A percentile compares a stretch with the other conserved stretches of the same genome.
These are phyloP conservation scores for Coremacera marginata DNA, from an alignment of 2,888 invertebrate genomes.

Conservation along the genomic window DNA sequence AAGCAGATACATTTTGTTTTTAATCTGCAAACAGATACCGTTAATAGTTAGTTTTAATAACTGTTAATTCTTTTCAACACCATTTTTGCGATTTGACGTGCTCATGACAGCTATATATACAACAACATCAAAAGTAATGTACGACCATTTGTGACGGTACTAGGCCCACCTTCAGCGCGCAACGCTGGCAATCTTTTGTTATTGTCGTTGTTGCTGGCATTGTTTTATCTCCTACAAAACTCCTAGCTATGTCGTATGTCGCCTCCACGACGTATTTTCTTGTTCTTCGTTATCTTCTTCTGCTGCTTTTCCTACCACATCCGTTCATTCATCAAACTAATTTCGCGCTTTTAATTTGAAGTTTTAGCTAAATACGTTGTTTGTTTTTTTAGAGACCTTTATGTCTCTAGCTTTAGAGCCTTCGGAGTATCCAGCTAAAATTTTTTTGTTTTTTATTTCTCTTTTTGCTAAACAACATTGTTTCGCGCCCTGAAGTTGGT, in stretches of 20 bases:
- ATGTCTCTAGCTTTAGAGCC: background rate
- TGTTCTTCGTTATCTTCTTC: background rate
- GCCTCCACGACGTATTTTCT: background rate
- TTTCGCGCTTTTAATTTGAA: slow-evolving; percentile 48
- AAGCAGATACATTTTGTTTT: background rate
- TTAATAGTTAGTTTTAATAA: slow-evolving; percentile 33
- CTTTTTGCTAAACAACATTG: slow-evolving; percentile 19
- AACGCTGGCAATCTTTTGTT: background rate
- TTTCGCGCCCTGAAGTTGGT: slow-evolving; percentile 17
- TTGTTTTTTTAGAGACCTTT: background rate
- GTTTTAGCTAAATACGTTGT: slow-evolving; percentile 27
- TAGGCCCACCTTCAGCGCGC: slow-evolving; percentile 19
- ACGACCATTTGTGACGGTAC: slow-evolving; percentile 10
- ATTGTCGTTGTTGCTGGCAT: too few relatives aligned
- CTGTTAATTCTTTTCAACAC: background rate
- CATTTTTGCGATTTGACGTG: slow-evolving; percentile 32
- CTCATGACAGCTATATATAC: slow-evolving; percentile 32
- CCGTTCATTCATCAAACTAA: slow-evolving; percentile 43
- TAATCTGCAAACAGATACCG: slow-evolving; percentile 60
- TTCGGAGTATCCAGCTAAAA: background rate
- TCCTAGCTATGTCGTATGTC: background rate
- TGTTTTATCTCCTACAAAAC: background rate
- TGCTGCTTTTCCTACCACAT: background rate
- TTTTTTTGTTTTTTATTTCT: background rate
- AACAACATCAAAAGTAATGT: slow-evolving; percentile 20